Conservation (phyloP, 2,888 invertebrate genomes). For the Stenodema calcarata region DNA sequence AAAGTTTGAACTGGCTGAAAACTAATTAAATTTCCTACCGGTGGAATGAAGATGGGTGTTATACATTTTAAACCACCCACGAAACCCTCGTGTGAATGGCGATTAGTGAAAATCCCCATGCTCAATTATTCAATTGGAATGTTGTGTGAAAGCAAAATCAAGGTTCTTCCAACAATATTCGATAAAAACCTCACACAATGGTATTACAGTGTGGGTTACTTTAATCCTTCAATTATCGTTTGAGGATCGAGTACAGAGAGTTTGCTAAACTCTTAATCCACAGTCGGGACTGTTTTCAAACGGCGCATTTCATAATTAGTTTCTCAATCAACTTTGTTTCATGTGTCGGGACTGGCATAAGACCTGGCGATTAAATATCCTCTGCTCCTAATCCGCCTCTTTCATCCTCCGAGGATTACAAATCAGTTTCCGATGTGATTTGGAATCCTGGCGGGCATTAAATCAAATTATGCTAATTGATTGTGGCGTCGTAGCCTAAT, state of each 20-base stretch:
- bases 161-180: neutral
- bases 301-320: neutral
- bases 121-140: neutral
- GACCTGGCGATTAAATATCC: neutral
- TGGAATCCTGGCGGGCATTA: neutral
- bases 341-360: neutral
- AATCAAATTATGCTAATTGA: conserved; percentile 24
- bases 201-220: neutral
- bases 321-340: neutral
- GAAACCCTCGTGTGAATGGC: too few relatives aligned
- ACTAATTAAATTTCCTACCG: too few relatives aligned
- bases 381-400: neutral
- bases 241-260: neutral
- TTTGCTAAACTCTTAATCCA: neutral
- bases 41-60: too few relatives aligned
- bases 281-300: neutral
- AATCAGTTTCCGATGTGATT: neutral
- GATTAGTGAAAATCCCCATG: neutral
- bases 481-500: neutral
- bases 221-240: neutral
- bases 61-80: too few relatives aligned
- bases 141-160: neutral
- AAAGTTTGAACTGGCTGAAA: too few relatives aligned
- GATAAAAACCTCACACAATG: neutral
- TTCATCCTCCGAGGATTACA: conserved; percentile 15